These are phyloP conservation scores for Macropis europaea DNA, from an alignment of 2,888 invertebrate genomes.

Conservation along the genomic window DNA sequence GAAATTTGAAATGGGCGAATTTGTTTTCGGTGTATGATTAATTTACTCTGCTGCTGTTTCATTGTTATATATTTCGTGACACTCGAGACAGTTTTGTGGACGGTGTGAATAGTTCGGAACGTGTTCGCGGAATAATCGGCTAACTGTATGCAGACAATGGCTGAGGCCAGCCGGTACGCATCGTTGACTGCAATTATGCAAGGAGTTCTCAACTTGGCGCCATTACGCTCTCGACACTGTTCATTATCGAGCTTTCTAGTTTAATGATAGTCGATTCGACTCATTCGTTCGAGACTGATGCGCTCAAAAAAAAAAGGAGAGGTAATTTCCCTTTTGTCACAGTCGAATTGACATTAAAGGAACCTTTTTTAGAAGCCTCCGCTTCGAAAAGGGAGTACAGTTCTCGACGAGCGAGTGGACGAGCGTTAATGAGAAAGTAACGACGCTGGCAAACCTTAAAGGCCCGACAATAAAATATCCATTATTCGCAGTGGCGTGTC, in stretches of 20 bases:
- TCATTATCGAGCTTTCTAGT: background rate
- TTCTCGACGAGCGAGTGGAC: background rate
- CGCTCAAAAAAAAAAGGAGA: background rate
- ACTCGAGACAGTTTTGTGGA: conserved; percentile 49
- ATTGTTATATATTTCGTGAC: too few species aligned
- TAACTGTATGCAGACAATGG: conserved; percentile 76
- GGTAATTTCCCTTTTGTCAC: conserved; percentile 7
- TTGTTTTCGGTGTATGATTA: too few species aligned
- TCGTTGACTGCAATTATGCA: conserved; percentile 76
- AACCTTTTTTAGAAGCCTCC: background rate
- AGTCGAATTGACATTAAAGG: background rate
- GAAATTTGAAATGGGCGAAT: too few species aligned
- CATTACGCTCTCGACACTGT: conserved; percentile 29
- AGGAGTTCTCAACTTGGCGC: conserved; percentile 73
- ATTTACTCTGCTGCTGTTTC: too few species aligned
- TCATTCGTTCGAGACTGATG: background rate
- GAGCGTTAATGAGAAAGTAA: conserved; percentile 37
- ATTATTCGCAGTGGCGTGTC: conserved; percentile 18
- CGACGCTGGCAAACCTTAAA: conserved; percentile 13
- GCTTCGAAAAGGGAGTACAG: background rate
- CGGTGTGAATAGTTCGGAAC: conserved; percentile 58
- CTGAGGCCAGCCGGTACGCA: conserved; percentile 73
- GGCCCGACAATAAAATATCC: conserved; percentile 31
- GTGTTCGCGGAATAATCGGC: conserved; percentile 68
- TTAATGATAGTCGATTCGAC: background rate